Conservation (phyloP, 2,888 invertebrate genomes). For the Dynastes hyllus region DNA sequence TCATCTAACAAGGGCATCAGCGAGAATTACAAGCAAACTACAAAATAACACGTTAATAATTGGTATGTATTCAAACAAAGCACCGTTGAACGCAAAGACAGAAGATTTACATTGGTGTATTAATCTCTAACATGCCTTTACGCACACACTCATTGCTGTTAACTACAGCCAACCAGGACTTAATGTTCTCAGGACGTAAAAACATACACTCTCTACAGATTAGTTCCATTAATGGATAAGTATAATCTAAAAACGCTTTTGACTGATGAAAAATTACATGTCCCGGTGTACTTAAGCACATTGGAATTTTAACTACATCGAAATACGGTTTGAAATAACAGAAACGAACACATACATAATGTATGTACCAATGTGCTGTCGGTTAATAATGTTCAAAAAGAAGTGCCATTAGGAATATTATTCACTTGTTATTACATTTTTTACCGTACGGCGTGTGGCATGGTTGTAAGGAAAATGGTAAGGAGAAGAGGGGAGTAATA, state of each 20-base stretch:
- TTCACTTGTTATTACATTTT: slow-evolving; percentile 28
- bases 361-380: slow-evolving; percentile 24
- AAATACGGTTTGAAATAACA: slow-evolving; percentile 39
- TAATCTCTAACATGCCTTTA: not conserved
- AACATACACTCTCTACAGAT: slow-evolving; percentile 29
- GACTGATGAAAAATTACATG: slow-evolving; percentile 29
- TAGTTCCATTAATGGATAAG: slow-evolving; percentile 41
- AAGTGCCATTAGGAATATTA: slow-evolving; percentile 30
- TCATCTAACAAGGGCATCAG: too few species aligned
- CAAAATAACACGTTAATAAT: too few species aligned
- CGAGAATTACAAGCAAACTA: too few species aligned
- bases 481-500: slow-evolving; percentile 14
- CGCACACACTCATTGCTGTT: slow-evolving; percentile 10
- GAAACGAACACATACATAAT: slow-evolving; percentile 13
- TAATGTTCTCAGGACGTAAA: slow-evolving; percentile 15
- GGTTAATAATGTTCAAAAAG: slow-evolving; percentile 26
- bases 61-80: too few species aligned
- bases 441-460: not conserved
- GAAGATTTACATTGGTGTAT: not conserved
- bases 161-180: not conserved
- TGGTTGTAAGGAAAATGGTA: slow-evolving; percentile 1
- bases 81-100: too few species aligned
- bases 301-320: slow-evolving; percentile 39
- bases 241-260: slow-evolving; percentile 40
- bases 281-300: slow-evolving; percentile 12